phyloP scores from a whole-genome alignment of 2,113 vertebrate genomes.

The Campylorhamphus procurvoides region DNA sequence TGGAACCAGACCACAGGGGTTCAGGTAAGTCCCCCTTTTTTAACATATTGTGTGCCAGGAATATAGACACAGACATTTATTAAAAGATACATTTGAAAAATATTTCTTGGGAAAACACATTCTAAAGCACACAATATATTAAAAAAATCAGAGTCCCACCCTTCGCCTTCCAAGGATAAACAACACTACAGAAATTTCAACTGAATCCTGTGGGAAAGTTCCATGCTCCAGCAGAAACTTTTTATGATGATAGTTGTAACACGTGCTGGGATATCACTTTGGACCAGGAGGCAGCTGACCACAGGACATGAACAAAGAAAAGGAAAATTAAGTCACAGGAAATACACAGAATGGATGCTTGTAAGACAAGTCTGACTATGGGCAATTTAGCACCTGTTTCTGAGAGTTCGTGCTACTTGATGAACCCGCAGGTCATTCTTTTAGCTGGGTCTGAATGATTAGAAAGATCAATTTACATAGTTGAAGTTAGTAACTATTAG shows the following conservation, averaged over 20 bases:
- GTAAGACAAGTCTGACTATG: not conserved
- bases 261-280: conserved; percentile 12
- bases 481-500: not conserved
- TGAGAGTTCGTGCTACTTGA: not conserved
- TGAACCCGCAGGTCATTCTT: not conserved
- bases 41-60: conserved; percentile 64
- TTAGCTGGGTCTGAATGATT: not conserved
- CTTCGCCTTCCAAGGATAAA: not conserved
- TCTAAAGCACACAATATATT: conserved; percentile 40
- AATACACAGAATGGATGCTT: not conserved
- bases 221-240: conserved; percentile 1
- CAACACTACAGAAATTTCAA: not conserved
- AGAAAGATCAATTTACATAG: not conserved
- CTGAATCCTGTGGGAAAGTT: conserved; percentile 10
- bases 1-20: conserved; percentile 74
- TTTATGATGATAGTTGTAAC: not conserved
- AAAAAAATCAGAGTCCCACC: not conserved
- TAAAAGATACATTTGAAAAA: not conserved
- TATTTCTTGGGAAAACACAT: not conserved
- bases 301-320: conserved; percentile 9
- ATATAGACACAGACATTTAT: not conserved
- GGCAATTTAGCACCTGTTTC: not conserved
- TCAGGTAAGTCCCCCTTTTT: conserved; percentile 71
- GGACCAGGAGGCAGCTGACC: conserved; percentile 22
- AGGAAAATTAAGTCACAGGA: not conserved